Conservation (phyloP, 1,140 invertebrate genomes). For the Bicyclus anynana region DNA sequence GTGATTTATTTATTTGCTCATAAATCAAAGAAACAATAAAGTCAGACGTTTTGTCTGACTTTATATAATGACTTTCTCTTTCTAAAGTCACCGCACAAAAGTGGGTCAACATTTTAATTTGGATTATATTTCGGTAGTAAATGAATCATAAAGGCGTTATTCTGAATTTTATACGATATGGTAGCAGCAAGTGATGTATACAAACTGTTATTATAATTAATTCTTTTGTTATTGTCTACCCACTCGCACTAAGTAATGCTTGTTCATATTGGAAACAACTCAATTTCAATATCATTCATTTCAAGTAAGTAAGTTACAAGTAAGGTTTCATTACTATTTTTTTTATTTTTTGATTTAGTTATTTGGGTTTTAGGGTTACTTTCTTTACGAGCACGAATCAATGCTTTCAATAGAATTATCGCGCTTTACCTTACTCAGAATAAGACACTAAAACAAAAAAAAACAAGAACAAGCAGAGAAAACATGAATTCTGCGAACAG, state of each 20-base stretch:
- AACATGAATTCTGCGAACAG: conserved; percentile 42
- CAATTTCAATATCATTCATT: not conserved
- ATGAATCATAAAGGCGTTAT: conserved; percentile 38
- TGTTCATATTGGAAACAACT: conserved; percentile 4
- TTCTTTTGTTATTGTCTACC: conserved; percentile 19
- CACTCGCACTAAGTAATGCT: conserved; percentile 13
- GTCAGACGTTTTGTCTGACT: conserved; percentile 21
- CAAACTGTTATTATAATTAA: conserved; percentile 13
- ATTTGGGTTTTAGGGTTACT: too few species aligned
- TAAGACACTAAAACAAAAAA: conserved; percentile 22
- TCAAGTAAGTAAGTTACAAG: too few species aligned
- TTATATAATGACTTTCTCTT: conserved; percentile 37
- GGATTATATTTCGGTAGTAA: conserved; percentile 32
- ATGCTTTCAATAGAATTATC: not conserved
- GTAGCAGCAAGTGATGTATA: conserved; percentile 23
- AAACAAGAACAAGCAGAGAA: conserved; percentile 36
- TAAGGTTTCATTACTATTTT: not conserved
- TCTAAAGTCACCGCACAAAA: conserved; percentile 27
- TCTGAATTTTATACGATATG: conserved; percentile 20
- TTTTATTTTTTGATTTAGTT: not conserved
- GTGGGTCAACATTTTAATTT: conserved; percentile 35
- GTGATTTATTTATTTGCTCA: conserved; percentile 5
- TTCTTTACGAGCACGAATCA: too few species aligned
- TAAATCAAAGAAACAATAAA: conserved; percentile 23
- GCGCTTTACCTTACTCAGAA: conserved; percentile 22